phyloP scores from a whole-genome alignment of 2,888 invertebrate species.

The Sphinx pinastri region DNA sequence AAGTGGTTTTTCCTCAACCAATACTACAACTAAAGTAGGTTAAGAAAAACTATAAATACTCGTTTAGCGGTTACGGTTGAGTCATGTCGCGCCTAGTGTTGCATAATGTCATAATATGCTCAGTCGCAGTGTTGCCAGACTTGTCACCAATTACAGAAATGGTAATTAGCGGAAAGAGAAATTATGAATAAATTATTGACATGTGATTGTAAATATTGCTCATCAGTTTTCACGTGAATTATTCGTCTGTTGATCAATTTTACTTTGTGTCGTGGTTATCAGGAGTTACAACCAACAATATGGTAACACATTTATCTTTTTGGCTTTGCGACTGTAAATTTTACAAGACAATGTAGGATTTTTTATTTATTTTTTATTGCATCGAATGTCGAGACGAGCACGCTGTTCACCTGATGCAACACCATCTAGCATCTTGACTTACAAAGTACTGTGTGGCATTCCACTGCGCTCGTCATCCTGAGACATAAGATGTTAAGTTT shows the following conservation, averaged over 20 bases:
- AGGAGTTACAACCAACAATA: neutral
- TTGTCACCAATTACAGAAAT: neutral
- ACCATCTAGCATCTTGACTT: too few relatives aligned
- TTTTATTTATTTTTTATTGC: too few relatives aligned
- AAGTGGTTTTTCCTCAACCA: neutral
- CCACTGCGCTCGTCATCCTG: too few relatives aligned
- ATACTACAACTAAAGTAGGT: neutral
- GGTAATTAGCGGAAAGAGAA: neutral
- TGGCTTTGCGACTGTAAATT: too few relatives aligned
- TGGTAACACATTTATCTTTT: too few relatives aligned
- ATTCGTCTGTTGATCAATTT: too few relatives aligned
- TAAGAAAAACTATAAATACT: slow-evolving; percentile 8
- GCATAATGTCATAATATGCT: slow-evolving; percentile 9
- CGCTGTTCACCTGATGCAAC: too few relatives aligned
- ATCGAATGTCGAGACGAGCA: too few relatives aligned
- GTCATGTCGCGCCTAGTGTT: slow-evolving; percentile 6
- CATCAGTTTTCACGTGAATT: neutral
- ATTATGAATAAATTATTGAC: neutral
- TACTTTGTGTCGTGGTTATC: neutral
- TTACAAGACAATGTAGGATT: too few relatives aligned
- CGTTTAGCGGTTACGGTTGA: neutral
- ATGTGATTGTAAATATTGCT: neutral
- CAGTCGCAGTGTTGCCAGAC: slow-evolving; percentile 1
- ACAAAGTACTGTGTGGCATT: too few relatives aligned
- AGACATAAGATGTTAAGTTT: too few relatives aligned